These are phyloP conservation scores for Adelosebastes latens DNA, from an alignment of 2,797 vertebrate species.

Conservation along the genomic window DNA sequence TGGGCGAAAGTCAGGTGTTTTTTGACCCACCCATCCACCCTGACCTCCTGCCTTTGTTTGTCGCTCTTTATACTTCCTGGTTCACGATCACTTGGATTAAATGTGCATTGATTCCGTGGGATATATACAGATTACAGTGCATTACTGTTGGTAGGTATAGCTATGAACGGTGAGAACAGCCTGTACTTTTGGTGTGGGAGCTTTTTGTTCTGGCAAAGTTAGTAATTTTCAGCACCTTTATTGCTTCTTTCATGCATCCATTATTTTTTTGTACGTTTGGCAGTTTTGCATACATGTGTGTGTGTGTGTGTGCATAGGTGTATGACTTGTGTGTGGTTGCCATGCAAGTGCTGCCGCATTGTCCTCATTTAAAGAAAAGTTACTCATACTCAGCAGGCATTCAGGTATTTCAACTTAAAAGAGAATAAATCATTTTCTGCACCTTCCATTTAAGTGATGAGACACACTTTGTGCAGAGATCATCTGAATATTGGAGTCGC, in stretches of 20 bases:
- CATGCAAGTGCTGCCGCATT: neutral
- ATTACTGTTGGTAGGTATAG: too few relatives aligned
- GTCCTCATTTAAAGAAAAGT: neutral
- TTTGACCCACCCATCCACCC: too few relatives aligned
- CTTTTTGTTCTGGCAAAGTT: neutral
- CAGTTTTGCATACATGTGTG: neutral
- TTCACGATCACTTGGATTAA: too few relatives aligned
- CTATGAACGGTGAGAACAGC: too few relatives aligned
- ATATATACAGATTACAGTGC: too few relatives aligned
- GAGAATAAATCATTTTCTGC: neutral
- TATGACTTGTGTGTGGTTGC: neutral
- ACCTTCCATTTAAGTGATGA: neutral
- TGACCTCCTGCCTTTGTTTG: too few relatives aligned
- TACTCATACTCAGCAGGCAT: neutral
- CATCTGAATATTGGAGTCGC: neutral
- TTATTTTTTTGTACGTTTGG: neutral
- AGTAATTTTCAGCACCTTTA: neutral
- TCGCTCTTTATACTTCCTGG: too few relatives aligned
- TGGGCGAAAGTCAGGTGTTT: too few relatives aligned
- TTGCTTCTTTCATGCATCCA: neutral
- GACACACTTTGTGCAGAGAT: neutral
- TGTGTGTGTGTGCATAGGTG: neutral
- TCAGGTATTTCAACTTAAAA: neutral
- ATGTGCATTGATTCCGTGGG: too few relatives aligned
- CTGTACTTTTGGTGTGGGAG: neutral